phyloP scores from a whole-genome alignment of 2,797 vertebrate genomes.

The Cryptoprocta ferox region DNA sequence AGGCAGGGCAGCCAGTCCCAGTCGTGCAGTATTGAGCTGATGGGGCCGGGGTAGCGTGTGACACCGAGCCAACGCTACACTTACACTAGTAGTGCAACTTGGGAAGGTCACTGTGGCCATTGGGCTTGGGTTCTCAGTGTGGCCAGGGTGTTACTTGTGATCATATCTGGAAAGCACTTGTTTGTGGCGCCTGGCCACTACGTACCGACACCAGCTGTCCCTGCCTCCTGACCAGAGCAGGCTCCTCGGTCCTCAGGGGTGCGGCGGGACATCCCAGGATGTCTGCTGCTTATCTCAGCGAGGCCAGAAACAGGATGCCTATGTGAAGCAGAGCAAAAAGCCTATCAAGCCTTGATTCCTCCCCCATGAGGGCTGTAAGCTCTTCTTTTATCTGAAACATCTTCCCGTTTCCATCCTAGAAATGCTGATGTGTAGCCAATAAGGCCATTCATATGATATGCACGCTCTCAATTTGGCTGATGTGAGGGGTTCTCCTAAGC shows the following conservation, averaged over 20 bases:
- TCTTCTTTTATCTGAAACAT: slow-evolving; percentile 62
- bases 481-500: slow-evolving; percentile 11
- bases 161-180: neutral
- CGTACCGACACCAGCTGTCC: neutral
- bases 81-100: neutral
- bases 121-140: neutral
- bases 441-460: neutral
- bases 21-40: neutral
- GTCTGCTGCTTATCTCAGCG: neutral
- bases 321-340: neutral
- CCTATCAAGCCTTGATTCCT: neutral
- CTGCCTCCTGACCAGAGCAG: neutral
- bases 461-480: slow-evolving; percentile 55
- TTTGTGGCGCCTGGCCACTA: neutral
- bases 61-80: neutral
- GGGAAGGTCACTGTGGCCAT: neutral
- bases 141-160: neutral
- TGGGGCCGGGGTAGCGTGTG: neutral
- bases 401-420: slow-evolving; percentile 32
- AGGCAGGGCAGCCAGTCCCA: neutral
- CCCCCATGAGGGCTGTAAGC: neutral
- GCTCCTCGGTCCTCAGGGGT: neutral
- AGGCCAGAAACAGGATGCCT: slow-evolving; percentile 16
- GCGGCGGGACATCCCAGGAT: neutral
- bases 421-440: slow-evolving; percentile 37